phyloP scores from a whole-genome alignment of 1,140 invertebrate genomes.

The Scaptomyza hsui region DNA sequence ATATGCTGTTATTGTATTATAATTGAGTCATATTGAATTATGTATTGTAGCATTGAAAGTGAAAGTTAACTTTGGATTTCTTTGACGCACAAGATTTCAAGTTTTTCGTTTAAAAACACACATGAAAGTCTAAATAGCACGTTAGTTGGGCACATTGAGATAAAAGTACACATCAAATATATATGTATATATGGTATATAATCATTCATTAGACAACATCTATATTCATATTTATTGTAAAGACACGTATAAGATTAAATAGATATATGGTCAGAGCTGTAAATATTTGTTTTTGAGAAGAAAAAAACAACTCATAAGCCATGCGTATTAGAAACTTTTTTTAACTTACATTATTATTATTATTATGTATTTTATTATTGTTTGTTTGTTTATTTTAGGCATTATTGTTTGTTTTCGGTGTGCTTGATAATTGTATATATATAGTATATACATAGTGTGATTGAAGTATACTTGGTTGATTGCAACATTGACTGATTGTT shows the following conservation, averaged over 20 bases:
- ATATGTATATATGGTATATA: constrained; percentile 18
- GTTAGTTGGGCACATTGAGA: constrained; percentile 66
- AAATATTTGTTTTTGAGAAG: too few relatives aligned
- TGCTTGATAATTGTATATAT: neutral
- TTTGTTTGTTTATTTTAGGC: neutral
- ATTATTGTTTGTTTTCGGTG: neutral
- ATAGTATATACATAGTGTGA: constrained; percentile 24
- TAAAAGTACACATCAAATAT: constrained; percentile 28
- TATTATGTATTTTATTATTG: neutral
- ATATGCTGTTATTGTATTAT: constrained; percentile 5
- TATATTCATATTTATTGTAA: constrained; percentile 8
- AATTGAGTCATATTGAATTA: constrained; percentile 2
- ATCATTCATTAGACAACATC: constrained; percentile 12
- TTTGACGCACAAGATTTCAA: constrained; percentile 52
- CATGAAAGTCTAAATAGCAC: constrained; percentile 59
- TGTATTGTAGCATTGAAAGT: constrained; percentile 53
- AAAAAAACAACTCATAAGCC: too few relatives aligned
- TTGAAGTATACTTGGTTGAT: constrained; percentile 75
- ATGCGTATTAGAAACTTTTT: too few relatives aligned
- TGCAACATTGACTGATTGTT: constrained; percentile 75
- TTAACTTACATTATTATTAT: too few relatives aligned
- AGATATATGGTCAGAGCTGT: too few relatives aligned
- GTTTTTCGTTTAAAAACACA: constrained; percentile 41
- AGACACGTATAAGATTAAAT: neutral
- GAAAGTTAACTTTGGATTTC: constrained; percentile 74